Base-by-base conservation (phyloP, 2,113 vertebrate species). In the Tor tambroides region DNA sequence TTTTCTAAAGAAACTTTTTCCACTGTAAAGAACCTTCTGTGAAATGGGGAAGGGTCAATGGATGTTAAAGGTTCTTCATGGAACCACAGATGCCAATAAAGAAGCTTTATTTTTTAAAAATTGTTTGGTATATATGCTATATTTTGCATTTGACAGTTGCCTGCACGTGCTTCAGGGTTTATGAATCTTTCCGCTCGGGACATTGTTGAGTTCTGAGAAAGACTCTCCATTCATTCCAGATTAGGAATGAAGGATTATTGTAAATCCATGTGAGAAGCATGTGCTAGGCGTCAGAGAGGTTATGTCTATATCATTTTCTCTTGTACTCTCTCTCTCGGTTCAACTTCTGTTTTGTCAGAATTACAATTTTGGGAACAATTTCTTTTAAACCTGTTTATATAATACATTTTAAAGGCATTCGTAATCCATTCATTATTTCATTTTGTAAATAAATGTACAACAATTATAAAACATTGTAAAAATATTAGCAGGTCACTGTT, bases 251-350 rank as follows among this genome's bases (percentile, higher is more conserved):
- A 80, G 80, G 82, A n/a, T 84, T 56, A 72, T 71, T n/a, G 21
- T 38, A 84, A 72, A 26, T 84, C 82, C 67, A 54, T 84, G 65
- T 72, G 46, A 83, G 65, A 72, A 65, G 80, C n/a, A 83, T 83
- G 81, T 32, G 63, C 63, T 69, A 51, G 28, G 35, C 63, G 14
- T 49, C 28, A 83, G 41, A 84, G 17, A 26, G 28, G 43, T 51
- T 51, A 30, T 5, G 14, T 46, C n/a, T 82, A 19, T 26, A 51
- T 46, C 74, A 15, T 19, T 74, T 6, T 38, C 8, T 74, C 6
- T 41, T 32, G 19, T 17, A 19, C 21, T 72, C 35, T 72, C 32
- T 72, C 69, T 41, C 1, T 41, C 38, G 1, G 4, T 49, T 49
- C 46, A 15, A 15, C 11, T 46, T 12, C 43, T 46, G 3, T 46